These are phyloP conservation scores for Marasmarcha lunaedactyla DNA, from an alignment of 2,888 invertebrate species.

Conservation along the genomic window DNA sequence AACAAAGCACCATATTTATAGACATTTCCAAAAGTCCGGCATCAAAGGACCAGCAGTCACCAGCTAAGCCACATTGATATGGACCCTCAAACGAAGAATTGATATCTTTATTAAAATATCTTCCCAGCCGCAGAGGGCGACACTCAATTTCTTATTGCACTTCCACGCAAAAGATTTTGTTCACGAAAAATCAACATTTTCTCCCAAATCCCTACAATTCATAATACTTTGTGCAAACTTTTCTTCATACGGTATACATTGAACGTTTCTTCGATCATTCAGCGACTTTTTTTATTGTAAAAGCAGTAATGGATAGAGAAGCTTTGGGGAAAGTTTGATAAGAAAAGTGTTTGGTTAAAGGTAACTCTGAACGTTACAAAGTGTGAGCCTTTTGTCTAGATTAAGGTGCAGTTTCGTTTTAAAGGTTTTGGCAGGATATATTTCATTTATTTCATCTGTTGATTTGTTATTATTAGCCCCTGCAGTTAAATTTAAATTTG, in stretches of 20 bases:
- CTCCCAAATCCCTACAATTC: slow-evolving; percentile 27
- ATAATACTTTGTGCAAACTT: neutral
- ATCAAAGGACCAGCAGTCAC: no score
- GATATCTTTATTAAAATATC: neutral
- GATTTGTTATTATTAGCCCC: no score
- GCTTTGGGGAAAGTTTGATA: slow-evolving; percentile 17
- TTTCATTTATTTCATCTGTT: no score
- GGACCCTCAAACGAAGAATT: no score
- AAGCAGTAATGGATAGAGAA: slow-evolving; percentile 26
- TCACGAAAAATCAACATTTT: slow-evolving; percentile 50
- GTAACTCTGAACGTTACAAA: slow-evolving; percentile 65
- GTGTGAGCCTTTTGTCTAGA: slow-evolving; percentile 65
- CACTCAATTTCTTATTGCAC: slow-evolving; percentile 46
- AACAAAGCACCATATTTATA: no score
- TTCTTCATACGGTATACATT: slow-evolving; percentile 19
- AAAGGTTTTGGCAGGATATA: no score
- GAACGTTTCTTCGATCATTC: slow-evolving; percentile 12
- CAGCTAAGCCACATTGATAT: no score
- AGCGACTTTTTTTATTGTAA: neutral
- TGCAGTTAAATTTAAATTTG: no score
- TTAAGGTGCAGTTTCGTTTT: slow-evolving; percentile 31
- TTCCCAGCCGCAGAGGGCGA: slow-evolving; percentile 17
- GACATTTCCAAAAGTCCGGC: no score
- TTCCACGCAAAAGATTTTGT: slow-evolving; percentile 35
- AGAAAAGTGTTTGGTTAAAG: slow-evolving; percentile 31